A percentile compares a stretch with the other conserved stretches of the same genome.
phyloP scores from a whole-genome alignment of 2,797 vertebrate genomes.

The Cyprinella venusta region DNA sequence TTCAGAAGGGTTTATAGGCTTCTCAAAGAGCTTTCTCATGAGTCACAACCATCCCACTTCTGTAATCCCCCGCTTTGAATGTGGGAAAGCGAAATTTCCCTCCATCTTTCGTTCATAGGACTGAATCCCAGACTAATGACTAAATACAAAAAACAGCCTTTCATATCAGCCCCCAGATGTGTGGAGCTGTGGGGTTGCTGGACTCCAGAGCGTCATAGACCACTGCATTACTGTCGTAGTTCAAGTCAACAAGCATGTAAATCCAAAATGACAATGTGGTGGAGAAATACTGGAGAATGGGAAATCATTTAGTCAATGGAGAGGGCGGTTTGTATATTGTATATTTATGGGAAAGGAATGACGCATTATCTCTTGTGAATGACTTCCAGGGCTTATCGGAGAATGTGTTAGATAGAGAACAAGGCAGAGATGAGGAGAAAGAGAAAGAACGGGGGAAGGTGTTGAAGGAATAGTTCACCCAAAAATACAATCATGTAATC shows the following conservation, averaged over 20 bases:
- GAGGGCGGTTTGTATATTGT: background rate
- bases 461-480: background rate
- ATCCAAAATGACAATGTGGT: background rate
- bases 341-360: conserved; percentile 38
- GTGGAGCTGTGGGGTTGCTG: background rate
- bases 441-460: conserved; percentile 8
- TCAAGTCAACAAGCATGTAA: background rate
- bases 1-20: conserved; percentile 34
- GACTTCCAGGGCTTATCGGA: conserved; percentile 50
- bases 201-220: background rate
- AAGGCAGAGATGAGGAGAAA: conserved; percentile 8
- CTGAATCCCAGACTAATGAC: conserved; percentile 36
- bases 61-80: conserved; percentile 43
- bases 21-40: conserved; percentile 44
- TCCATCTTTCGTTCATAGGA: conserved; percentile 4
- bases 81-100: conserved; percentile 53
- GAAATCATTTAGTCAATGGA: conserved; percentile 11
- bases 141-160: conserved; percentile 18
- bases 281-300: background rate
- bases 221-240: background rate
- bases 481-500: background rate
- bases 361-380: conserved; percentile 45
- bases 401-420: conserved; percentile 34
- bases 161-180: conserved; percentile 2
- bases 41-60: conserved; percentile 45